A percentile compares a stretch with the other conserved stretches of the same genome.
Conservation (phyloP, 2,113 vertebrate genomes). For the Probosciger aterrimus region DNA sequence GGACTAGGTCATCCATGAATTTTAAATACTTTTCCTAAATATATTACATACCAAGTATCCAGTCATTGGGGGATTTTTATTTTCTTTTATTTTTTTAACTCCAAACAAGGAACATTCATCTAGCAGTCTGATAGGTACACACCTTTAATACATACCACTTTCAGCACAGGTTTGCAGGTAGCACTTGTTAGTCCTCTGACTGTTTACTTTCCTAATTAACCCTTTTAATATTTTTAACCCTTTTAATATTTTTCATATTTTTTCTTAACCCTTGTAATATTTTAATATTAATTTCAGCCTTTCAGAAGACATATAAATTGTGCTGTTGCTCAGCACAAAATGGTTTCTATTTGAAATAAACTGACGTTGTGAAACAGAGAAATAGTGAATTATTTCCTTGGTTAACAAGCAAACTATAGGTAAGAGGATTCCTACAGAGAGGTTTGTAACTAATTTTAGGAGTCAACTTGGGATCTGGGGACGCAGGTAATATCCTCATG, state of each 20-base stretch:
- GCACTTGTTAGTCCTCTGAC: background rate
- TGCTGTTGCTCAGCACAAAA: background rate
- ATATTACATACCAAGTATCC: background rate
- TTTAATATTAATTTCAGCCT: background rate
- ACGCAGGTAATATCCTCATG: background rate
- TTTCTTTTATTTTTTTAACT: background rate
- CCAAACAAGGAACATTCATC: background rate
- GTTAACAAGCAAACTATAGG: background rate
- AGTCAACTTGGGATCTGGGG: background rate
- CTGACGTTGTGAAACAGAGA: background rate
- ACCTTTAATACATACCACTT: background rate
- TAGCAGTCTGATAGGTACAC: background rate
- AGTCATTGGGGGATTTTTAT: background rate
- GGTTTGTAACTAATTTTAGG: background rate
- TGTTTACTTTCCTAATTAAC: background rate
- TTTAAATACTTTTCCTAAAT: background rate
- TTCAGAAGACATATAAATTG: background rate
- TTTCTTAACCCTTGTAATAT: background rate
- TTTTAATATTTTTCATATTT: background rate
- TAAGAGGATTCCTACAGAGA: background rate
- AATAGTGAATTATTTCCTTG: background rate
- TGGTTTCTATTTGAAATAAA: background rate
- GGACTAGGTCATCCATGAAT: background rate
- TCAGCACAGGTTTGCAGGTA: background rate
- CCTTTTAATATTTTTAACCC: background rate